Base-by-base conservation (phyloP, 2,888 invertebrate genomes). In the Archaeoteleia sp. region DNA sequence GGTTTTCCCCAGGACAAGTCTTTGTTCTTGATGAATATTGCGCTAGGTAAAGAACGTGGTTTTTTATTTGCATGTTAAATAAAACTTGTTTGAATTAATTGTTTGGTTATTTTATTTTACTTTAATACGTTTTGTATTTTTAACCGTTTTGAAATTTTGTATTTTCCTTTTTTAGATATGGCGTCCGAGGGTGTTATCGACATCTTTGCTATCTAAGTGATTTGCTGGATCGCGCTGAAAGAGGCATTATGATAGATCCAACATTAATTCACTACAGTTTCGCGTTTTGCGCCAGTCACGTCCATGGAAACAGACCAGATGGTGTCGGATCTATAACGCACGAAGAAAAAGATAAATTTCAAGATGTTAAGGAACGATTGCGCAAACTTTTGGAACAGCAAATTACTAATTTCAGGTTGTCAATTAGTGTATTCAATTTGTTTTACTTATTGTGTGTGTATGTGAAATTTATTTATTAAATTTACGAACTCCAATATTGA, bases 1-100 rank as follows among this genome's bases (percentile, higher is more conserved):
- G 99, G 99, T 98, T 99, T 87, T 98, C 98, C 79, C 98, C 99
- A 0, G 98, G 98, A 0, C 99, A 99, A 89, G 94, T 98, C 49
- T 99, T 98, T 87, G 97, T 98, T 7, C 87, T 99, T 75, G 99
- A 99, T 85, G 97, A 97, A 86, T 97, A 99, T 87, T 98, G 97
- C 85, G 98, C 98, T 4, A 90, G 93, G 75, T 85, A 55, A 37
- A 8, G 37, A 9, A 27, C 35, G 9, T 10, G 15, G 12, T 32
- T 12, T 12, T 5, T 6, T 5, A 6, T 5, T 25, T 12, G 23
- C 5, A 8, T 14, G 12, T 20, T 17, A 0, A 6, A 45, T n/a
- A n/a, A n/a, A n/a, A n/a, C n/a, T n/a, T n/a, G n/a, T n/a, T n/a
- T n/a, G n/a, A n/a, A n/a, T n/a, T n/a, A n/a, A n/a, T n/a, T n/a